Base-by-base conservation (phyloP, 92 coral and sea anemone species). In the Actinernus sp. region DNA sequence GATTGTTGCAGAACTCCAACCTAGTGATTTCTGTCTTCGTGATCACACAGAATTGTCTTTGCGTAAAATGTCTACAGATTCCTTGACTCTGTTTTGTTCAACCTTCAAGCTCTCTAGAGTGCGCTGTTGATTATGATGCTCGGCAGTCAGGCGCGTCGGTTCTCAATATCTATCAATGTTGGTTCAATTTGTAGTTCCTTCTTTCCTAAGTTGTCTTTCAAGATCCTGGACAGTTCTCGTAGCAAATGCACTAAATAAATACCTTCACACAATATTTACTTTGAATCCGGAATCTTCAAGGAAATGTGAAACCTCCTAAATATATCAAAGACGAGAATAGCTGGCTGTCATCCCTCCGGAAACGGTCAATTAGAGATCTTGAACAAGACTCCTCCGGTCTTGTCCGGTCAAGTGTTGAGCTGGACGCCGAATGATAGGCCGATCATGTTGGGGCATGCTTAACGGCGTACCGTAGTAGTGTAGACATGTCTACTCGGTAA, bases 21-120 rank as follows among this genome's bases (percentile, higher is more conserved):
- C n/a, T n/a, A 13, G 19, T 58, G 23, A 91, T 67, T 53, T 91
- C 97, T 14, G 76, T 79, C 51, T 39, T 82, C 4, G 68, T 28
- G 29, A 91, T 71, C 72, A 88, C 64, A 94, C 97, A 91, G 3
- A 92, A 92, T 25, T 90, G 34, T 85, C 82, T 22, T 88, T 62
- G 9, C 96, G 79, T 57, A 69, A 61, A 22, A 74, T 69, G 27
- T 71, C 89, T 23, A 73, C 68, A 3, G 85, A 65, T 32, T 80
- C 74, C 16, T 78, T 76, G 4, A 76, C 89, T 10, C 88, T 75
- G 16, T 49, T 78, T 13, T 66, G 63, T 28, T 90, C 78, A 25
- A 69, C 85, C 49, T 90, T 89, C 26, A 90, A 65, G 51, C 65
- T 88, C 31, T 78, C 79, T 22, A 61, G 38, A 16, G 76, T 79